Conservation (phyloP, 2,797 vertebrate species). For the Psittacula derbiana region DNA sequence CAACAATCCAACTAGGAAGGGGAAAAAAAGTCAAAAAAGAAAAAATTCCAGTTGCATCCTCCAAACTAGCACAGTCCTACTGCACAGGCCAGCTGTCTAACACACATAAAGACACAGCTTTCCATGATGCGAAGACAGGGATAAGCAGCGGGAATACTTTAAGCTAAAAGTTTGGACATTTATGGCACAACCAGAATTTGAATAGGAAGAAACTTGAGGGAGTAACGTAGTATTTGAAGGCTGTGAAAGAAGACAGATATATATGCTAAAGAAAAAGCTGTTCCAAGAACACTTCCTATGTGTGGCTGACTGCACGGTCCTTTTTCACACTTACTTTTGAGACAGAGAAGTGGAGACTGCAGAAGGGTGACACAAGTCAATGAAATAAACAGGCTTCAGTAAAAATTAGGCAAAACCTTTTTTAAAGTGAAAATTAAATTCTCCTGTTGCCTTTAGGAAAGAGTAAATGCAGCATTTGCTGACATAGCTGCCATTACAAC, state of each 20-base stretch:
- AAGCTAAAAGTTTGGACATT: background rate
- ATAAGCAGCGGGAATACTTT: background rate
- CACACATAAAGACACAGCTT: fast-evolving
- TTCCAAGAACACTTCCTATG: background rate
- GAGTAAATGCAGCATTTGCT: background rate
- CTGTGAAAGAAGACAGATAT: background rate
- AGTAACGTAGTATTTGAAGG: background rate
- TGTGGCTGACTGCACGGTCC: background rate
- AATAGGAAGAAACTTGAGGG: background rate
- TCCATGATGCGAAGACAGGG: background rate
- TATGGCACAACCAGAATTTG: background rate
- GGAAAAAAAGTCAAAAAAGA: background rate
- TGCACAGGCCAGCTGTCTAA: background rate
- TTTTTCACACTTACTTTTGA: background rate
- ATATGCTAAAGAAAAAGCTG: background rate
- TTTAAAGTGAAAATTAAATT: background rate
- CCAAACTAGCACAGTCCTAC: background rate
- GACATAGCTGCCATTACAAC: background rate
- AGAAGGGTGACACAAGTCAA: background rate
- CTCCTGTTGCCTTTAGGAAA: background rate
- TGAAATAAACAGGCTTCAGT: background rate
- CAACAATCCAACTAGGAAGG: background rate
- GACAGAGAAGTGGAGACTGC: background rate
- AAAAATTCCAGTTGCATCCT: background rate
- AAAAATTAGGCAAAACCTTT: background rate